Base-by-base conservation (phyloP, 2,797 vertebrate species). In the Streptopelia turtur region DNA sequence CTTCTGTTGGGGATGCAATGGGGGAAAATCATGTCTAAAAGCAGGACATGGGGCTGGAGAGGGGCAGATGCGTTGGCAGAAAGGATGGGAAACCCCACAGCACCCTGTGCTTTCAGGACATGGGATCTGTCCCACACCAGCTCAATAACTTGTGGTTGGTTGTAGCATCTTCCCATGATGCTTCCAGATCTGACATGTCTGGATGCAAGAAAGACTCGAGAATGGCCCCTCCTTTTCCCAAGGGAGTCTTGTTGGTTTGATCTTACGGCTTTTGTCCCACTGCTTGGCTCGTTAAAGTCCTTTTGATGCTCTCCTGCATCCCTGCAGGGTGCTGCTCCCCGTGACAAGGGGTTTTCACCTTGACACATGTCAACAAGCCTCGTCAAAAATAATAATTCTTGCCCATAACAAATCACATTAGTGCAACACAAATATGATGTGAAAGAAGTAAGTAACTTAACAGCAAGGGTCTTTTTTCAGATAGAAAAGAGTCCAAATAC, bases 341-440 rank as follows among this genome's bases (percentile, higher is more conserved):
- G 10, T 0, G 0, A 37, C 52, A 68, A 41, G 37, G 11, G 9
- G 33, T 74, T 59, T 20, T 47, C 37, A 50, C 17, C 23, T 20
- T 71, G 50, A 55, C 41, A 22, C 1, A 0, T 16, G 25, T 15
- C 37, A 50, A 11, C 0, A 0, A 78, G 22, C 25, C 16, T 16
- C 5, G 1, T 56, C 81, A 76, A 93, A 83, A 93, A 72, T 45
- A 74, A 14, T 71, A 47, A 39, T 30, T 71, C 35, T 53, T 31
- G 23, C 0, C 0, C 41, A 28, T 45, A 82, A 30, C 15, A 69
- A 84, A 82, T 33, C 50, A 72, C 14, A 6, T 9, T 30, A 53
- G 64, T 23, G 25, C 25, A 27, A 50, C 55, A 53, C 8, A 87
- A 70, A 22, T 11, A 37, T 21, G 12, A 8, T 1, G 5, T 41